Evolutionary conservation across 2,113 vertebrate genomes (phyloP), one percentile per base, ranked within the genome.

Genomic region (Haemorhous mexicanus): DNA sequence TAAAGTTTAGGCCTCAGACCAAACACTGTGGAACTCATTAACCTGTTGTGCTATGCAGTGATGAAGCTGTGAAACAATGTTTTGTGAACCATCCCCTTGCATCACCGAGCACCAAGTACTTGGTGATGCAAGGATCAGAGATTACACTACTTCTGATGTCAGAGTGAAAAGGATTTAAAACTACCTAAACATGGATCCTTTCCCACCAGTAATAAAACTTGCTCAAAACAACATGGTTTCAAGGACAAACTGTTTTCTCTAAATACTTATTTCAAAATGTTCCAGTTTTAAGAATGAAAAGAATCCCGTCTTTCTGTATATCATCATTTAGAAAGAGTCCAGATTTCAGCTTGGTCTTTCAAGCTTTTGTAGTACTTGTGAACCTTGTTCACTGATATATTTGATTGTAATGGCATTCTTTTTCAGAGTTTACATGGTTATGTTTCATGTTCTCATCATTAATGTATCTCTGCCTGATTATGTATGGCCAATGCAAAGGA

Each of bases 381-480:
- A 87, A 50, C 72, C 55, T 90, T 85, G 12, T 58, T 91, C 75
- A 53, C 73, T 79, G 53, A 80, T 84, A 53, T n/a, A 86, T 77
- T 63, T 93, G 58, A 87, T 80, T 74, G 47, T 32, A 89, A 72
- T 41, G 39, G 80, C 68, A 75, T 80, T 93, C 72, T 86, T 56
- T 35, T 44, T 90, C 72, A 86, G 75, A 83, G 22, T 90, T 94
- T 88, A 81, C 89, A 72, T 21, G 33, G 58, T 39, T 89, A 56
- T 67, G 63, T 84, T 95, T 94, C 67, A 70, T 77, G 67, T 85
- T 87, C 79, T 88, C 49, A 75, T 94, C 81, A 92, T 90, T 95
- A 94, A 85, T 66, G 53, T 77, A 87, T 70, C 43, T 93, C 50
- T 95, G 78, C 19, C 32, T 93, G 62, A 62, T 67, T 89, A 84